These are phyloP conservation scores for Trichogramma pretiosum DNA, from an alignment of 1,140 invertebrate species.

Conservation along the genomic window DNA sequence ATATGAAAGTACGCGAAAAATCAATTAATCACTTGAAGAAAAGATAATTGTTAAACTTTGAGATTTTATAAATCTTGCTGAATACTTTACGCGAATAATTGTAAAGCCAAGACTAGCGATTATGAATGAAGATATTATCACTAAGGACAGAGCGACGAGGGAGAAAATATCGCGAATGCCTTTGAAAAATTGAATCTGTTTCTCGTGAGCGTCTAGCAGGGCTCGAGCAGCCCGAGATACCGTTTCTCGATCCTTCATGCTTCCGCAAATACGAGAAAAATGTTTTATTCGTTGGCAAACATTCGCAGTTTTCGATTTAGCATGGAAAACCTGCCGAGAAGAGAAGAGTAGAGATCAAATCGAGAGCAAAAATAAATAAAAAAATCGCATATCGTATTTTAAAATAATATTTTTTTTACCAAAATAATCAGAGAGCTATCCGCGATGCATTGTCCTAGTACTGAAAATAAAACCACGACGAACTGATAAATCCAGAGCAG, in stretches of 20 bases:
- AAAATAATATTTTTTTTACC: neutral
- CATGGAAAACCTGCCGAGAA: constrained; percentile 1
- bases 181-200: neutral
- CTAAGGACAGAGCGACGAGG: neutral
- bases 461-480: neutral
- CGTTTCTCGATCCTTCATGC: neutral
- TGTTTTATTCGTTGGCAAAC: too few relatives aligned
- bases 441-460: neutral
- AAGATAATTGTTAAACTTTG: too few relatives aligned
- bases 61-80: too few relatives aligned
- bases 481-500: neutral
- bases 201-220: neutral
- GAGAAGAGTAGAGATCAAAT: too few relatives aligned
- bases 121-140: neutral
- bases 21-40: too few relatives aligned
- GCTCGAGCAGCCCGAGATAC: neutral
- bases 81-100: too few relatives aligned
- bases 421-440: neutral
- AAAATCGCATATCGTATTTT: too few relatives aligned
- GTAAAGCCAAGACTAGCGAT: neutral
- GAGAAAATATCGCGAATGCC: neutral
- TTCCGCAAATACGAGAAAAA: neutral
- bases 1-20: too few relatives aligned
- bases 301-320: too few relatives aligned
- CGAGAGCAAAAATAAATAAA: too few relatives aligned